Evolutionary conservation across 2,888 invertebrate species (phyloP), one percentile per base, ranked within the genome.

Genomic region (Drosophila tanythrix): DNA sequence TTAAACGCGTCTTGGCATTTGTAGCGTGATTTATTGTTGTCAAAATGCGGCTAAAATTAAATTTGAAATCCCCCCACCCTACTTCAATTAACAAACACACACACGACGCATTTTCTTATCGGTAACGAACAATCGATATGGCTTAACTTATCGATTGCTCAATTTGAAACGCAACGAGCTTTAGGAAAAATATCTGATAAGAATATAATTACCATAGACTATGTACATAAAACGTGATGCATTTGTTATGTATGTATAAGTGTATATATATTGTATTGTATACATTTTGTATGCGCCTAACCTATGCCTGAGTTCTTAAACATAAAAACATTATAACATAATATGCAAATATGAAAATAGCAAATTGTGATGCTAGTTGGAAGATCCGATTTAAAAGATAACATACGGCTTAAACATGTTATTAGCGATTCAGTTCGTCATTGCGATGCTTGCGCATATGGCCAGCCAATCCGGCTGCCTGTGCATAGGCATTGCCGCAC

Each of bases 391-490:
- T 51, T 31, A 27, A 25, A 25, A 8, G 8, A 31, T 43, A 43
- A 60, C 13, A 36, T 5, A 33, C 8, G n/a, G 10, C 25, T 29
- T 18, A 15, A 33, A 48, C n/a, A 7, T 15, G 15, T 27, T 46
- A 46, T 60, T 68, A 81, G 8, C 58, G 71, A 36, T 80, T 77
- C 0, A 85, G 72, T 66, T 85, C 83, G 21, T 88, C 76, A 40
- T 82, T 89, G 36, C 85, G 88, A 51, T 92, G 92, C 70, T 91
- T 89, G 15, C 92, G 90, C 92, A 92, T 92, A 52, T 92, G 92
- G 18, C 91, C 92, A 10, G 92, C 91, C 18, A 92, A 71, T 4
- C 93, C 93, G 18, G 92, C 92, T 38, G 88, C 86, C 78, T 92
- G 92, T 2, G 91, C 90, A 70, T 91, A 92, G 2, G 90, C 90